Evolutionary conservation across 1,140 invertebrate species (phyloP), one percentile per base, ranked within the genome.

Genomic region (Latrodectus geometricus): DNA sequence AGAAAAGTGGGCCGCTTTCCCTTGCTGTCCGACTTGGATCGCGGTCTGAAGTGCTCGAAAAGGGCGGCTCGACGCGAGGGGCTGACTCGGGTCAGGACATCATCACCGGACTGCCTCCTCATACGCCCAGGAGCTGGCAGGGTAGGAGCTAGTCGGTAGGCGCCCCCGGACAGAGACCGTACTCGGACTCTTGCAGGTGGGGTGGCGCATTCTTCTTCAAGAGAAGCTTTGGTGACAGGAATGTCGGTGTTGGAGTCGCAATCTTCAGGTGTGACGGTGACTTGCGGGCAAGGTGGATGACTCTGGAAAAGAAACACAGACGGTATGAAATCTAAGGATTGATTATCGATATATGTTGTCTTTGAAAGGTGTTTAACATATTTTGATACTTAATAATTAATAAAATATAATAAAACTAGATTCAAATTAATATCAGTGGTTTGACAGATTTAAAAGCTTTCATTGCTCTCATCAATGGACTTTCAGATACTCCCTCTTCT

Each of bases 31-130:
- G 94, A 96, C 91, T 95, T 97, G 89, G 93, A 95, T 87, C 94
- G 93, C 66, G 93, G 96, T 89, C 95, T 93, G 90, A 97, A 97
- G 20, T 95, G 95, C 90, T 97, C 96, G 89, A 97, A 95, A 81
- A 97, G 92, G 9, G 93, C 93, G 74, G 89, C 88, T 49, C 94
- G 93, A n/a, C 94, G 92, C 49, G 94, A 94, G 3, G 94, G 94
- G 86, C 90, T 89, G 48, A 83, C 77, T 35, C 79, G n/a, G 54
- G 88, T 88, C 11, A 90, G 88, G 8, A 89, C 89, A 65, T 90
- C 90, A 20, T 90, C 91, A 88, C 90, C 92, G 89, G 89, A 92
- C 48, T 88, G 94, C 94, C 88, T 94, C 92, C 82, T 93, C 94
- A 88, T 90, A 48, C 90, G 88, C 8, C 88, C 88, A 88, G 89